Evolutionary conservation across 2,113 vertebrate genomes (phyloP).

Genomic region (Notarius quadriscutis): DNA sequence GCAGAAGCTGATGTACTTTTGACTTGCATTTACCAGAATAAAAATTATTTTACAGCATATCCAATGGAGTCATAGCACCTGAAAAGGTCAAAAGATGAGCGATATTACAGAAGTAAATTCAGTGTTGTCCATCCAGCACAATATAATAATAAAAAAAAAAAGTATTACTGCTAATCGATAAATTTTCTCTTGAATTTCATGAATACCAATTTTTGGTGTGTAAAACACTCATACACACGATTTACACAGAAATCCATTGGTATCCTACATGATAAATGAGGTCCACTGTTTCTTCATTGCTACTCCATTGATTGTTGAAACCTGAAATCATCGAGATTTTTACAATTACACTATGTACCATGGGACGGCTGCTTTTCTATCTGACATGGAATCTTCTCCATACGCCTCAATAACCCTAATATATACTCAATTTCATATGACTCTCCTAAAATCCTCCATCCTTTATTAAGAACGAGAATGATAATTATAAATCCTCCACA

Average conservation of each 20-base stretch:
- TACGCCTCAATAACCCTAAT: neutral
- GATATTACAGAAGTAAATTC: neutral
- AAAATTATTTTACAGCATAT: neutral
- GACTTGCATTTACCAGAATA: neutral
- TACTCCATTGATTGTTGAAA: neutral
- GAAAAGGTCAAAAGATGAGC: neutral
- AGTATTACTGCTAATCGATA: neutral
- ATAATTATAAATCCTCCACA: neutral
- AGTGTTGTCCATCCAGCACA: neutral
- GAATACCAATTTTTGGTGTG: neutral
- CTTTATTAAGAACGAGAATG: neutral
- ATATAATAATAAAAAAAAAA: neutral
- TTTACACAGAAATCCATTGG: neutral
- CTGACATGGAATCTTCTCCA: neutral
- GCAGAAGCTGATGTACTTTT: neutral
- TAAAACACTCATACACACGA: neutral
- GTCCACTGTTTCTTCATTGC: neutral
- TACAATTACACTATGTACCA: neutral
- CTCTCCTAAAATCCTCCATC: neutral
- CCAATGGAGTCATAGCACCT: neutral
- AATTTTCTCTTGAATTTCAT: neutral
- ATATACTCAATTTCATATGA: neutral
- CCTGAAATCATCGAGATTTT: neutral
- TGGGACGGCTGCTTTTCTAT: neutral
- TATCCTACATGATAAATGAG: neutral